Percentiles rank a stretch among this genome's conserved stretches.
Conservation (phyloP, 1,140 invertebrate species). For the Portunus trituberculatus region DNA sequence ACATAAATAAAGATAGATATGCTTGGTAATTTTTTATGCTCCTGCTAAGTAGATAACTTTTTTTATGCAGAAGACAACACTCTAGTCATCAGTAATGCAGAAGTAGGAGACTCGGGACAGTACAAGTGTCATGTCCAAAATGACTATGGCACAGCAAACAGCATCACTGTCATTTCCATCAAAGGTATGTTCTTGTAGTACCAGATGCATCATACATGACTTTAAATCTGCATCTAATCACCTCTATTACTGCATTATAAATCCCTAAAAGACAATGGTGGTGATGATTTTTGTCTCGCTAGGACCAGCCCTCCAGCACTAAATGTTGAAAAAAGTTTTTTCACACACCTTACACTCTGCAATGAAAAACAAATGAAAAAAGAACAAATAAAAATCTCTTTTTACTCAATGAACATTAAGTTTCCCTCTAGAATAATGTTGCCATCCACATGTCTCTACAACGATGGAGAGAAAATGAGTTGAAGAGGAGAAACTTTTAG, state of each 20-base stretch:
- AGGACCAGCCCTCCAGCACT: not conserved
- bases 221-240: too few species aligned
- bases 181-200: conserved; percentile 83
- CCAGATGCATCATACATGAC: too few species aligned
- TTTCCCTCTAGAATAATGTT: too few species aligned
- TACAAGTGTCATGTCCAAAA: conserved; percentile 91
- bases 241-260: not conserved
- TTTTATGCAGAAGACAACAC: conserved; percentile 83
- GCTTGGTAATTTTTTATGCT: conserved; percentile 40
- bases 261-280: not conserved
- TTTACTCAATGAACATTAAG: too few species aligned
- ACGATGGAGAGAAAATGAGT: too few species aligned
- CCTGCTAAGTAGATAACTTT: not conserved
- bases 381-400: too few species aligned
- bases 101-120: conserved; percentile 86
- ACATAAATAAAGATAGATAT: conserved; percentile 72
- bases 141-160: conserved; percentile 84
- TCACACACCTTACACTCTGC: not conserved
- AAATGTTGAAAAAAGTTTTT: not conserved
- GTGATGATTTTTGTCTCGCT: not conserved
- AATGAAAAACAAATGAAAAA: not conserved
- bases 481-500: too few species aligned
- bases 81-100: conserved; percentile 85
- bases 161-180: conserved; percentile 85
- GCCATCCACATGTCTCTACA: too few species aligned